Conservation (phyloP, 2,113 vertebrate genomes). For the Genyomyrus donnyi region DNA sequence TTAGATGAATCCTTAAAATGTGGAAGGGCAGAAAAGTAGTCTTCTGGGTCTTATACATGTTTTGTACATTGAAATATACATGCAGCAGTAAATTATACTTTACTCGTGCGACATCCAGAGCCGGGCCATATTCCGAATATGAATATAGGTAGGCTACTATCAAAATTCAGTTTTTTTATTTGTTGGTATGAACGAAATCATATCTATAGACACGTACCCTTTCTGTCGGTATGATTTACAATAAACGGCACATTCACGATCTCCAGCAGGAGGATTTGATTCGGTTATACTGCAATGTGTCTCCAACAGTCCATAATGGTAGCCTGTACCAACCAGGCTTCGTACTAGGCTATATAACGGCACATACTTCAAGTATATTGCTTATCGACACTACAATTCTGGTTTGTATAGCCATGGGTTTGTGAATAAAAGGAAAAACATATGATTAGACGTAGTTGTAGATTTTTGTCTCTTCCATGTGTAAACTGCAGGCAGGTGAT, state of each 20-base stretch:
- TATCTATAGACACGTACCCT: background rate
- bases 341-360: background rate
- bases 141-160: background rate
- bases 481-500: constrained; percentile 4
- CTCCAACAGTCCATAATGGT: background rate
- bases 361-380: background rate
- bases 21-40: background rate
- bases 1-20: background rate
- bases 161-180: background rate
- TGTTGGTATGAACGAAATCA: constrained; percentile 3
- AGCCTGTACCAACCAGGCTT: background rate
- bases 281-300: constrained; percentile 11
- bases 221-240: background rate
- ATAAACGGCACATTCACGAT: background rate
- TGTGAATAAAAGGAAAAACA: background rate
- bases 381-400: background rate
- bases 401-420: background rate
- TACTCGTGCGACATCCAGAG: background rate
- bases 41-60: background rate
- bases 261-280: background rate
- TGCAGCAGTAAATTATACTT: background rate
- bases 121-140: background rate
- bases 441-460: background rate
- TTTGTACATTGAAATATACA: background rate
- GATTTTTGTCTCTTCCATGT: background rate